A percentile compares a stretch with the other conserved stretches of the same genome.
Evolutionary conservation across 2,797 vertebrate genomes (phyloP).

Genomic region (Danio albolineatus): DNA sequence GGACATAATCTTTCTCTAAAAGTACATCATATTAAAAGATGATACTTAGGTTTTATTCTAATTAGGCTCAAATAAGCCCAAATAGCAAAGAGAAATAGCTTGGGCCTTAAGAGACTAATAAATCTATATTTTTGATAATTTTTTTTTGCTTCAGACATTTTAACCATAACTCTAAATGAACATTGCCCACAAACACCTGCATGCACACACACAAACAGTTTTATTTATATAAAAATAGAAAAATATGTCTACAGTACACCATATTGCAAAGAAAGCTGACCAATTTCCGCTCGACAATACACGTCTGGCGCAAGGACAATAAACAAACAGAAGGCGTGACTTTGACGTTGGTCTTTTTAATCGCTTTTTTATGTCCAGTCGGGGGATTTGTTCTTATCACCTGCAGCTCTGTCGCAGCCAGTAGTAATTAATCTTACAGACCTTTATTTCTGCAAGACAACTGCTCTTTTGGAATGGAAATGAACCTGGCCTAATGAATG

Average conservation of each 20-base stretch:
- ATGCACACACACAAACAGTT: too few species aligned
- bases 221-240: too few species aligned
- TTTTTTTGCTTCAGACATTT: too few species aligned
- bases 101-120: too few species aligned
- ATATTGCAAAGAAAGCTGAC: conserved; percentile 17
- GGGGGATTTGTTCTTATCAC: conserved; percentile 77
- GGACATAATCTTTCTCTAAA: too few species aligned
- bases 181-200: too few species aligned
- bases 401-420: conserved; percentile 72
- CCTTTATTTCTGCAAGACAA: conserved; percentile 77
- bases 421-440: conserved; percentile 77
- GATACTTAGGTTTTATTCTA: too few species aligned
- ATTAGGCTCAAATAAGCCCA: too few species aligned
- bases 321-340: conserved; percentile 61
- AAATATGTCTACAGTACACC: neutral
- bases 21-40: too few species aligned
- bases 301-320: conserved; percentile 44
- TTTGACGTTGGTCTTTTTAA: conserved; percentile 77
- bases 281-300: conserved; percentile 7
- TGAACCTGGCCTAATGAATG: conserved; percentile 79
- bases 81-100: too few species aligned
- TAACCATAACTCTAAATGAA: too few species aligned
- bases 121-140: too few species aligned
- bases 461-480: conserved; percentile 82
- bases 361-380: conserved; percentile 74